Evolutionary conservation across 1,140 invertebrate species (phyloP).

Genomic region (Sitobion miscanthi): DNA sequence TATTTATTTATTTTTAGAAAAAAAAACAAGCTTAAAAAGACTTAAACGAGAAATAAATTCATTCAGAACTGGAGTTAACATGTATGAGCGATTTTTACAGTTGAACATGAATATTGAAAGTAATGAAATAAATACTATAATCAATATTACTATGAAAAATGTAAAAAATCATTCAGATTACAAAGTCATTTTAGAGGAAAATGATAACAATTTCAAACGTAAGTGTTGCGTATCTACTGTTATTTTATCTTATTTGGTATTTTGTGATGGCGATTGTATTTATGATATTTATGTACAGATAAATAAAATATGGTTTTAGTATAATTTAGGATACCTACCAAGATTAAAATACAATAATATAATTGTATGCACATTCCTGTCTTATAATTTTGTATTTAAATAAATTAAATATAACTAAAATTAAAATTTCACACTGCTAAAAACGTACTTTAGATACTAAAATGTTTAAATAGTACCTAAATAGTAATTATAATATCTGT

Average conservation of each 20-base stretch:
- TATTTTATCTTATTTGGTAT: neutral
- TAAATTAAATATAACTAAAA: neutral
- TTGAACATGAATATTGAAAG: neutral
- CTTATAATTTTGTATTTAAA: neutral
- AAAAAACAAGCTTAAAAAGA: conserved; percentile 11
- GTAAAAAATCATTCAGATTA: neutral
- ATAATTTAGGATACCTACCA: neutral
- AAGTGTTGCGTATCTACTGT: neutral
- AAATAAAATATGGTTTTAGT: neutral
- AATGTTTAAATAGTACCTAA: neutral
- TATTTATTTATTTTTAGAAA: conserved; percentile 29
- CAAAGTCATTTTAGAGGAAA: conserved; percentile 29
- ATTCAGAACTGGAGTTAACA: neutral
- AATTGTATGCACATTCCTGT: neutral
- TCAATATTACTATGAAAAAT: conserved; percentile 15
- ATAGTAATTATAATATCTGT: neutral
- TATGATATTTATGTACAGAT: neutral
- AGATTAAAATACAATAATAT: neutral
- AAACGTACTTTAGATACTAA: neutral
- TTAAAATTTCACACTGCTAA: neutral
- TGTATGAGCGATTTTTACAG: conserved; percentile 33
- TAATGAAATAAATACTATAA: neutral
- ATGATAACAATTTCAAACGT: conserved; percentile 11
- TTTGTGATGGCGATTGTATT: neutral
- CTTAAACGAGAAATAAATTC: conserved; percentile 37